Evolutionary conservation across 1,140 invertebrate species (phyloP).

Genomic region (Diabrotica undecimpunctata): DNA sequence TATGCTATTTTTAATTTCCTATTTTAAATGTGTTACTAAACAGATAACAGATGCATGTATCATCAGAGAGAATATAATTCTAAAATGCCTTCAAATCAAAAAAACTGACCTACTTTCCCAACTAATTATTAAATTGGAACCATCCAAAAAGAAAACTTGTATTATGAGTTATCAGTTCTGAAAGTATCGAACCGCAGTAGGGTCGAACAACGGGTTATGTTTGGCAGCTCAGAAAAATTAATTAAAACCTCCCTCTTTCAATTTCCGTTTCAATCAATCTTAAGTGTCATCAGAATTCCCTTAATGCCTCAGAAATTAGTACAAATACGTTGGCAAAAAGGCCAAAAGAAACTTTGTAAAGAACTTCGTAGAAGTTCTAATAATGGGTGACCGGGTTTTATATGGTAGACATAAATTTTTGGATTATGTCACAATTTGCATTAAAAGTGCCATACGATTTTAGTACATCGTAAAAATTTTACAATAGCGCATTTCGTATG

Average conservation of each 20-base stretch:
- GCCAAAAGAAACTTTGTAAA: neutral
- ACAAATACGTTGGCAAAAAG: neutral
- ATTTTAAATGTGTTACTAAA: no score
- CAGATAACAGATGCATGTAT: no score
- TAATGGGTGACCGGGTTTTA: neutral
- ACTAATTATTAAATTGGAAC: no score
- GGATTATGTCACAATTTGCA: neutral
- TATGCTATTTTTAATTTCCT: no score
- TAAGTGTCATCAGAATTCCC: neutral
- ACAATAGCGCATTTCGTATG: no score
- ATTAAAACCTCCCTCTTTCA: neutral
- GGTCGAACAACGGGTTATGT: neutral
- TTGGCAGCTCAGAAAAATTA: slow-evolving; percentile 2
- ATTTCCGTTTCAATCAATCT: slow-evolving; percentile 2
- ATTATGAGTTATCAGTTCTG: neutral
- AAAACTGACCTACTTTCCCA: no score
- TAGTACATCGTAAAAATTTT: no score
- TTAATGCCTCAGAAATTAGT: neutral
- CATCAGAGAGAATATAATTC: no score
- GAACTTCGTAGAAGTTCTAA: neutral
- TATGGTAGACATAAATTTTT: neutral
- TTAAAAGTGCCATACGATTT: neutral
- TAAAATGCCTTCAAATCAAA: no score
- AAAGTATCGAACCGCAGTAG: neutral
- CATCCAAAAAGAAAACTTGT: no score